Evolutionary conservation across 2,113 vertebrate species (phyloP).

Genomic region (Cryptotis parvus): DNA sequence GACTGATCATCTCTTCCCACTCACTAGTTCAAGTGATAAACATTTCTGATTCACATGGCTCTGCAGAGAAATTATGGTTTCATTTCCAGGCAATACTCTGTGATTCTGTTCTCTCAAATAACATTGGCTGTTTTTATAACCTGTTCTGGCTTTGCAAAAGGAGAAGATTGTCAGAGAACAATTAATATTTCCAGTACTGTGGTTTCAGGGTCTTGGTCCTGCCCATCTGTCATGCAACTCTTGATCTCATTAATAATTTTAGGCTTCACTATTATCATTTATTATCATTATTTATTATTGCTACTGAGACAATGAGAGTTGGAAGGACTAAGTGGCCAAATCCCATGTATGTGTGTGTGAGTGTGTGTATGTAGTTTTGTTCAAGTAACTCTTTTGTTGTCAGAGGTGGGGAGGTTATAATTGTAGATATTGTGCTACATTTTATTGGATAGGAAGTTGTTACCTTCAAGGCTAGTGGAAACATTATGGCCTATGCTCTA

Average conservation of each 20-base stretch:
- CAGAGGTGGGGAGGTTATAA: neutral
- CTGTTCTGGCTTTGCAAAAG: neutral
- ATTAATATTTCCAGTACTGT: neutral
- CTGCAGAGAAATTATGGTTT: slow-evolving; percentile 26
- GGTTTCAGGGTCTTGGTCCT: neutral
- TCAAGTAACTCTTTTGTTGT: neutral
- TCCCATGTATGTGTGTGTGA: neutral
- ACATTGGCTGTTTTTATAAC: slow-evolving; percentile 20
- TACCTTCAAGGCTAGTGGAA: slow-evolving; percentile 37
- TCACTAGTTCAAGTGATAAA: slow-evolving; percentile 45
- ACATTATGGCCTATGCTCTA: neutral
- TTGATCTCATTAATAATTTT: neutral
- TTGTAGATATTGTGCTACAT: slow-evolving; percentile 14
- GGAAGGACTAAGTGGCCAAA: neutral
- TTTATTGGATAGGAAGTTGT: neutral
- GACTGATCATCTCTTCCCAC: neutral
- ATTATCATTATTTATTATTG: neutral
- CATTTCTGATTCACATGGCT: slow-evolving; percentile 12
- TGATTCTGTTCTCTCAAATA: slow-evolving; percentile 13
- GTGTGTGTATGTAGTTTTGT: neutral
- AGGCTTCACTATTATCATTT: neutral
- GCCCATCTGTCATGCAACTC: neutral
- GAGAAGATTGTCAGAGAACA: neutral
- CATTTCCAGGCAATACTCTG: neutral
- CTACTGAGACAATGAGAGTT: neutral